Percentiles rank a stretch among this genome's conserved stretches.
Conservation (phyloP, 2,888 invertebrate species). For the Brachyopa scutellaris region DNA sequence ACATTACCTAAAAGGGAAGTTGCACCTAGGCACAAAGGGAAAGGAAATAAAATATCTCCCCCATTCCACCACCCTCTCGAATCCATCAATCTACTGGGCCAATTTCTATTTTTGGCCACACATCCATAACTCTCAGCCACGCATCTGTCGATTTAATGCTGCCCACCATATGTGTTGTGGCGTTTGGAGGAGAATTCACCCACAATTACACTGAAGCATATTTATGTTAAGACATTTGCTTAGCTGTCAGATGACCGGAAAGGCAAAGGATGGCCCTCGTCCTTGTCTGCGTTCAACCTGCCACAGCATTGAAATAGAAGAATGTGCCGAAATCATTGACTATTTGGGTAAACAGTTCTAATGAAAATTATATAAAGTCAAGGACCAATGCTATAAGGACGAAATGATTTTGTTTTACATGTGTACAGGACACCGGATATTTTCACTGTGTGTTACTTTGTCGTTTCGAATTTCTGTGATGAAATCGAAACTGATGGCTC, state of each 20-base stretch:
- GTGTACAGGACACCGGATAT: no score
- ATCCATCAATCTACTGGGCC: no score
- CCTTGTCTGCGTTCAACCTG: no score
- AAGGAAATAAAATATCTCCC: no score
- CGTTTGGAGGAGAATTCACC: slow-evolving; percentile 16
- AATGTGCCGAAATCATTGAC: slow-evolving; percentile 42
- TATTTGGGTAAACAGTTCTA: slow-evolving; percentile 33
- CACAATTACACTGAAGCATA: slow-evolving; percentile 15
- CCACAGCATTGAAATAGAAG: no score
- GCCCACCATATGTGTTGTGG: not conserved
- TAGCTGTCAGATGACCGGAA: not conserved
- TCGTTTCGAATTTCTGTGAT: slow-evolving; percentile 18
- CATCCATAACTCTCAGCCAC: not conserved
- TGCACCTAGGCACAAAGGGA: not conserved
- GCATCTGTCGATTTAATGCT: slow-evolving; percentile 14
- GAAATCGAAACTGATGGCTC: not conserved
- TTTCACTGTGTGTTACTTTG: no score
- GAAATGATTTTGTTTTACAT: slow-evolving; percentile 41
- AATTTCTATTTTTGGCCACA: slow-evolving; percentile 24
- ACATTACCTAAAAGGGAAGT: not conserved
- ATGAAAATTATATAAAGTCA: slow-evolving; percentile 49
- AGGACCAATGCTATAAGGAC: slow-evolving; percentile 18
- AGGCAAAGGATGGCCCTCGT: no score
- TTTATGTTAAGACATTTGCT: slow-evolving; percentile 40
- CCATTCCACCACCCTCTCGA: no score